Evolutionary conservation across 2,888 invertebrate genomes (phyloP), one percentile per base, ranked within the genome.

Genomic region (Papilio demoleus): DNA sequence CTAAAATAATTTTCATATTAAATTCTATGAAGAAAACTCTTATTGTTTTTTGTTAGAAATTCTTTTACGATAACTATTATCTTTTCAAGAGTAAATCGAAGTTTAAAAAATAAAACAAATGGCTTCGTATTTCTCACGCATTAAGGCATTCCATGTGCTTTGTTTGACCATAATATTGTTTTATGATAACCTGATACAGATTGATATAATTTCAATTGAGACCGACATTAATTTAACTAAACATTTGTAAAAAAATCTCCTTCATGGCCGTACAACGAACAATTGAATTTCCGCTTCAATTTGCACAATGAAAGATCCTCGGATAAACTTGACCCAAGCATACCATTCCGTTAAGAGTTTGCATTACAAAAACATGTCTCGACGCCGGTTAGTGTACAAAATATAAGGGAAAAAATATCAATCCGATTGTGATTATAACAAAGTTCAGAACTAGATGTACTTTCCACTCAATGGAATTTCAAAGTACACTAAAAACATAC

Each of bases 131-230:
- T 53, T 53, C 53, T 8, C 53, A 53, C 14, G 53, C n/a, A 53
- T 53, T 53, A 14, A 53, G 14, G n/a, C 53, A 53, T 53, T 50
- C 53, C 53, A 27, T 27, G 5, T 27, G 53, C 14, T 27, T 27
- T 53, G 53, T 53, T 53, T 27, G 27, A 53, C 27, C 53, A 53
- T 53, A 53, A 53, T 27, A 53, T 24, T 53, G 53, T 53, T 27
- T 53, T n/a, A 53, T 53, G n/a, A 24, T 24, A 24, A 50, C 14
- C 27, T n/a, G 53, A 53, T 27, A 24, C 50, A 27, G 50, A 14
- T 27, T 50, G 14, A 27, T 50, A 27, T n/a, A 53, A 53, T 27
- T 53, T 53, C 53, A 53, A 50, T 50, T 5, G 24, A 50, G 14
- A 24, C 12, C 14, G 50, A 14, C 24, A 6, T 24, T 24, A 24